Percentiles rank a stretch among this genome's conserved stretches.
These are phyloP conservation scores for Diadumene lineata DNA, from an alignment of 92 coral and sea anemone species.

Conservation along the genomic window DNA sequence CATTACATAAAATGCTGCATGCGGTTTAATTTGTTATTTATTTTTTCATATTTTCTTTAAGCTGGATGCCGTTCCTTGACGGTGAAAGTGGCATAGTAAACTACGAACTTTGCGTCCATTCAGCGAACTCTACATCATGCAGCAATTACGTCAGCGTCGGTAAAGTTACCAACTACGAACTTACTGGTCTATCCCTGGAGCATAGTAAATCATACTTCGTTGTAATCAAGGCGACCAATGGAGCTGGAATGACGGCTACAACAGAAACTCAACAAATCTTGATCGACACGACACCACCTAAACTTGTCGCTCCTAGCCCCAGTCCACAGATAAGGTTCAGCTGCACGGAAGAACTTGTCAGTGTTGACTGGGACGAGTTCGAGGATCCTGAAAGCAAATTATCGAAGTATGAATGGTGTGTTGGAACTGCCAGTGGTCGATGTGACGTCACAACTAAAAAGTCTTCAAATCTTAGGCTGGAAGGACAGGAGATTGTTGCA, in stretches of 20 bases:
- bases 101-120: conserved; percentile 62
- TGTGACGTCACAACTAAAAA: conserved; percentile 70
- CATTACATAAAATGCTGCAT: too few relatives aligned
- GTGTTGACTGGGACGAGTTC: conserved; percentile 71
- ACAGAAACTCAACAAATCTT: conserved; percentile 52
- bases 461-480: conserved; percentile 22
- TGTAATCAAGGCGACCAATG: conserved; percentile 68
- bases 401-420: conserved; percentile 56
- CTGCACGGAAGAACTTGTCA: conserved; percentile 73
- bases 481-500: conserved; percentile 53
- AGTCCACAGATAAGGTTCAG: conserved; percentile 45
- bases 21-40: too few relatives aligned
- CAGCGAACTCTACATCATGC: conserved; percentile 52
- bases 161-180: conserved; percentile 31
- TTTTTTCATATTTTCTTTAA: conserved; percentile 5
- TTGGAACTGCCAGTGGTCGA: conserved; percentile 57
- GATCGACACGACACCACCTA: conserved; percentile 65
- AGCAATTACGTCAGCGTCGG: conserved; percentile 48
- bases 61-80: conserved; percentile 73
- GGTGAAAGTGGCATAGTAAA: conserved; percentile 64
- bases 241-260: conserved; percentile 55
- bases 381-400: conserved; percentile 60
- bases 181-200: conserved; percentile 49
- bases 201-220: conserved; percentile 62
- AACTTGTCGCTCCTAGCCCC: conserved; percentile 11